These are phyloP conservation scores for Scaptomyza parva DNA, from an alignment of 2,888 invertebrate species.

Conservation along the genomic window DNA sequence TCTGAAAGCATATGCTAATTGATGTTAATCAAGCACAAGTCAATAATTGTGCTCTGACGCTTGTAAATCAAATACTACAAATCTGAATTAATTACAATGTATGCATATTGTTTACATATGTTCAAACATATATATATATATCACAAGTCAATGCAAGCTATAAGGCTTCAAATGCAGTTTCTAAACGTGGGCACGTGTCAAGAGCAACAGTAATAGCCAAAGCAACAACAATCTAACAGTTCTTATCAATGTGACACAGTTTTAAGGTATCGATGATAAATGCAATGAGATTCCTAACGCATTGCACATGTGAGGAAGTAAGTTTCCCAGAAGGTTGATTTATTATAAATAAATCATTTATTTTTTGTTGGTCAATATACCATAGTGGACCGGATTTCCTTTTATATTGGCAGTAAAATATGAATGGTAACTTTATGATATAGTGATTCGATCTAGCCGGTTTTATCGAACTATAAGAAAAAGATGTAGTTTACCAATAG, in stretches of 20 bases:
- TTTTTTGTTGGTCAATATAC: too few relatives aligned
- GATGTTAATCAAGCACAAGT: slow-evolving; percentile 51
- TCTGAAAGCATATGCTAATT: slow-evolving; percentile 44
- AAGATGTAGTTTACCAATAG: too few relatives aligned
- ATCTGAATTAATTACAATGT: slow-evolving; percentile 12
- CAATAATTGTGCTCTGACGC: slow-evolving; percentile 25
- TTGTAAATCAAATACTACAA: slow-evolving; percentile 15
- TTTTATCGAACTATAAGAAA: too few relatives aligned
- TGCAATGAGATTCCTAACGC: background rate
- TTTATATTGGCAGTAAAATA: too few relatives aligned
- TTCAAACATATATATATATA: background rate
- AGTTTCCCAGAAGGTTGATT: background rate
- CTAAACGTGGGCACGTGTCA: slow-evolving; percentile 42
- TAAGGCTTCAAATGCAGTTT: slow-evolving; percentile 8
- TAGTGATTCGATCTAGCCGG: too few relatives aligned
- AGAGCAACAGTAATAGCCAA: background rate
- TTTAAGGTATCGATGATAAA: slow-evolving; percentile 8
- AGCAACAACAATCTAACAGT: background rate
- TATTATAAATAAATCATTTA: too few relatives aligned
- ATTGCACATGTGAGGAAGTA: background rate
- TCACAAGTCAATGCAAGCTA: slow-evolving; percentile 16
- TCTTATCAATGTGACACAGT: slow-evolving; percentile 38
- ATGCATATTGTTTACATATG: background rate
- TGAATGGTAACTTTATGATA: too few relatives aligned
- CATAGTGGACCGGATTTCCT: too few relatives aligned